Conservation (phyloP, 2,113 vertebrate species). For the Phaethon lepturus region DNA sequence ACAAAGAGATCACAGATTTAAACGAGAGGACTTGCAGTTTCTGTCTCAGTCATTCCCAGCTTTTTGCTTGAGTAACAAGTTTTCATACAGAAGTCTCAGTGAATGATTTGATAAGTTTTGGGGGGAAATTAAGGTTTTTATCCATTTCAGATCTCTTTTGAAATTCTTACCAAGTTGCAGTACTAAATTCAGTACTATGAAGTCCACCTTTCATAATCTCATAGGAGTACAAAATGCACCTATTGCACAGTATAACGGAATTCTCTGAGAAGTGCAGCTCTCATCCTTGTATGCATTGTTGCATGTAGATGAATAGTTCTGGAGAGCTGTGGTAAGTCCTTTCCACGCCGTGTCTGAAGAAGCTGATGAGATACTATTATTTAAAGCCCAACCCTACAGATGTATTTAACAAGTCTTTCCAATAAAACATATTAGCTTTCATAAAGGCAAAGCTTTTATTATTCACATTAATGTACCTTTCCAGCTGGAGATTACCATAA, state of each 20-base stretch:
- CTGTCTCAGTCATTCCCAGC: not conserved
- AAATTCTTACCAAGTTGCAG: not conserved
- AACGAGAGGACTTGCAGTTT: not conserved
- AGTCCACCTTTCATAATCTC: not conserved
- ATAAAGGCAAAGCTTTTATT: not conserved
- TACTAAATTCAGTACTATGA: not conserved
- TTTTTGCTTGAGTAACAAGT: not conserved
- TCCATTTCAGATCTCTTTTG: not conserved
- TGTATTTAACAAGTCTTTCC: not conserved
- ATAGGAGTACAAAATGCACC: not conserved
- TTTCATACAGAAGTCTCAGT: not conserved
- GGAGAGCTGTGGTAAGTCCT: not conserved
- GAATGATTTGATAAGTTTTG: not conserved
- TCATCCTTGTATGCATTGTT: not conserved
- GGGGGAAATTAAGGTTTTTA: not conserved
- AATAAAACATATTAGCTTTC: not conserved
- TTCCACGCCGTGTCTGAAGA: not conserved
- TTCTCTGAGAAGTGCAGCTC: not conserved
- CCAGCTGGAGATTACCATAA: not conserved
- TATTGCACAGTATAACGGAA: not conserved
- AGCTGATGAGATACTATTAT: not conserved
- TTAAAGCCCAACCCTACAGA: not conserved
- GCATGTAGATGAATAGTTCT: not conserved
- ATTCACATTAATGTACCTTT: not conserved
- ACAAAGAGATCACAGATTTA: not conserved